Base-by-base conservation (phyloP, 2,888 invertebrate species). In the Macaria liturata region DNA sequence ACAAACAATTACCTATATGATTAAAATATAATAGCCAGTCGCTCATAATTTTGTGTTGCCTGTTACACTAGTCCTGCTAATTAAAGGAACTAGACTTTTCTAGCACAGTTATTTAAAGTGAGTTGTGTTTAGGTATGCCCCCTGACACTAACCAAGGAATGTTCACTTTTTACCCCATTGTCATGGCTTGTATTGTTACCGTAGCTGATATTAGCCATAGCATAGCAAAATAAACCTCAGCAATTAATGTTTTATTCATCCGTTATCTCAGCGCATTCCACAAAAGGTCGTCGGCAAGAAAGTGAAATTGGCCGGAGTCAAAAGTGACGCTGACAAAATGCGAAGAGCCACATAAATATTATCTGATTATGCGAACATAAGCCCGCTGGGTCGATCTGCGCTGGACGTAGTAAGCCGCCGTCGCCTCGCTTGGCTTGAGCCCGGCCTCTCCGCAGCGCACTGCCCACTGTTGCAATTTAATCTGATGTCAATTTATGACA, bases 221-320 rank as follows among this genome's bases (percentile, higher is more conserved):
- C 51, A 51, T 46, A 54, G 44, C 48, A 45, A 39, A n/a, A 7
- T 7, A 8, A 5, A 4, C 8, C 32, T 32, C 59, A 68, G 59
- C 57, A 62, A 66, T 67, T 65, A 59, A 85, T 83, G 78, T 81
- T 83, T 81, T 82, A 84, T 83, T 84, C 80, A 83, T 84, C 72
- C 62, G 80, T 85, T 84, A 86, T 85, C 81, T 84, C 80, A 74
- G 74, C 76, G 71, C 80, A 88, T 84, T 85, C 85, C 78, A 74
- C 73, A 66, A 87, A 88, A 88, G 87, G 87, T 87, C 84, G 80
- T 79, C 83, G 78, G 76, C 82, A 86, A 75, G 79, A 89, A 90
- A 91, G 90, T 86, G 89, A 90, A 89, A 90, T 83, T 81, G 81
- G 78, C 78, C 70, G 75, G 79, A 74, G 77, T 82, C 81, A 83